Base-by-base conservation (phyloP, 2,113 vertebrate genomes). In the Siniperca chuatsi region DNA sequence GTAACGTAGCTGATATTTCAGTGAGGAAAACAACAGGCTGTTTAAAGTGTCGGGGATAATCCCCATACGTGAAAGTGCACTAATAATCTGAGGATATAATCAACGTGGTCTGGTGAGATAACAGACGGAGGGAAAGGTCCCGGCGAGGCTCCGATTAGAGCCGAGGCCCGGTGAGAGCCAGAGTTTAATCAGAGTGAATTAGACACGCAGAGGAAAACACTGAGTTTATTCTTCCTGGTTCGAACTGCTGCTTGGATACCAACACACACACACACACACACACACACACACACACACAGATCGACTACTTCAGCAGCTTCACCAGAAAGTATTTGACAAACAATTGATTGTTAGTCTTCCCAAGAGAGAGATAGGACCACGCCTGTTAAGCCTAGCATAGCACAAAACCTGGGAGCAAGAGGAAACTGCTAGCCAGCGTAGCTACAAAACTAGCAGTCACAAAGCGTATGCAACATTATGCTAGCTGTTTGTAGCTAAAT, bases 141-240 rank as follows among this genome's bases (percentile, higher is more conserved):
- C 35, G 10, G 4, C 10, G 61, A 66, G 13, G 23, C 57, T 2
- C 4, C 25, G 42, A 75, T 88, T 37, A 75, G 58, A 75, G 60
- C n/a, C 66, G 29, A 25, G 46, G 16, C 15, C 6, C 48, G 65
- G 79, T 12, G 42, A 18, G 44, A 69, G 81, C 83, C 54, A 60
- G 55, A 29, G 69, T 73, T 77, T 77, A 87, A 89, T 89, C 84
- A 77, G 48, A 48, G 42, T 21, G 48, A 81, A 83, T 91, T 35
- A 79, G 77, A 15, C 50, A 75, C 58, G 50, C 55, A 62, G 62
- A 77, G 62, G 54, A 64, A 84, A 75, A 82, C 83, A 84, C 78
- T 54, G 68, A 66, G 65, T 35, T 75, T 69, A 70, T 87, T 75
- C 52, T 70, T 75, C 35, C 70, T 62, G 75, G 33, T 73, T 73